phyloP scores from a whole-genome alignment of 53 echinoderm and acorn worm species.

The Henricia sp. region DNA sequence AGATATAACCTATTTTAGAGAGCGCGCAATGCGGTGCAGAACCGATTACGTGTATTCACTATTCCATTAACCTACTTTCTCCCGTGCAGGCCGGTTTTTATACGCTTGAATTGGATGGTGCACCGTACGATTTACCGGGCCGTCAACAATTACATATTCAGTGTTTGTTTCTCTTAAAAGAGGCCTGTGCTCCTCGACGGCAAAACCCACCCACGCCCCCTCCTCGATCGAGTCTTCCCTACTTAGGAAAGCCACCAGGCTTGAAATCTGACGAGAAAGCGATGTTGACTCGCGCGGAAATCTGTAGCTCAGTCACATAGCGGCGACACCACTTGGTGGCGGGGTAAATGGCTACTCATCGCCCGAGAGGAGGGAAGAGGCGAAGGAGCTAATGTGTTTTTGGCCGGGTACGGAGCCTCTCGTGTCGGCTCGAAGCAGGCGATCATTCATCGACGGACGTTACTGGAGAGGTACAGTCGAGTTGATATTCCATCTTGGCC shows the following conservation, averaged over 20 bases:
- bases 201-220: constrained; percentile 11
- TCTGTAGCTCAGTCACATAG: constrained; percentile 35
- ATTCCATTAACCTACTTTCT: constrained; percentile 50
- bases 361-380: not conserved
- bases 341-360: constrained; percentile 13
- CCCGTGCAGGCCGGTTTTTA: not conserved
- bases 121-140: not conserved
- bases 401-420: constrained; percentile 5
- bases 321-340: constrained; percentile 22
- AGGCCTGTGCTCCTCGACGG: constrained; percentile 10
- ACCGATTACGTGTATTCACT: constrained; percentile 25
- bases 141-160: constrained; percentile 58
- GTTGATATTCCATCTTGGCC: constrained; percentile 48
- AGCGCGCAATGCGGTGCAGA: not conserved
- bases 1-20: constrained; percentile 10
- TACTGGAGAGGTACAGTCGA: constrained; percentile 49
- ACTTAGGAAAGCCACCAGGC: not conserved
- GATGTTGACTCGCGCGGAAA: constrained; percentile 34
- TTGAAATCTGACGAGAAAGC: constrained; percentile 20
- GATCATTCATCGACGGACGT: constrained; percentile 47
- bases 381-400: constrained; percentile 22
- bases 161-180: constrained; percentile 49
- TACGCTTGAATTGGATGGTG: too few relatives aligned
- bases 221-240: not conserved
- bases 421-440: constrained; percentile 21